These are phyloP conservation scores for Hyles vespertilio DNA, from an alignment of 1,140 invertebrate genomes.

Conservation along the genomic window DNA sequence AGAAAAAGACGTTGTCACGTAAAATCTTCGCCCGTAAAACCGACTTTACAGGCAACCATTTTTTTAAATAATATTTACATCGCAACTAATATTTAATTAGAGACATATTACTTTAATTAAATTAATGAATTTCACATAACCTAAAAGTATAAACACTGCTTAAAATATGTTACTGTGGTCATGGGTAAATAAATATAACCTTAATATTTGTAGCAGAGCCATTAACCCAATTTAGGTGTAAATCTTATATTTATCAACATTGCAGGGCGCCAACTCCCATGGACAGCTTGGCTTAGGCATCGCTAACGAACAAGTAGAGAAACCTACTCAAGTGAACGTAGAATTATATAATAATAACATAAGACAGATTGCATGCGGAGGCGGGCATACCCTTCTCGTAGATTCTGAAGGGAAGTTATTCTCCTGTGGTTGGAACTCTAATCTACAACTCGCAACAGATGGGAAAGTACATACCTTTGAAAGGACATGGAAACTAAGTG, in stretches of 20 bases:
- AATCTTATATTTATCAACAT: constrained; percentile 15
- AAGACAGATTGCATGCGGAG: constrained; percentile 82
- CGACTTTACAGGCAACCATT: too few relatives aligned
- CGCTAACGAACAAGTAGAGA: constrained; percentile 80
- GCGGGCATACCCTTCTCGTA: constrained; percentile 84
- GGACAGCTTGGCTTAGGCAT: constrained; percentile 85
- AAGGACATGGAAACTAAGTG: constrained; percentile 74
- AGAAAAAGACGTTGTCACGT: too few relatives aligned
- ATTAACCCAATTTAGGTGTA: background rate
- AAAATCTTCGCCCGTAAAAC: too few relatives aligned
- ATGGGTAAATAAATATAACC: constrained; percentile 33
- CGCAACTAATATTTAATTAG: too few relatives aligned
- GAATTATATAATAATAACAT: constrained; percentile 68
- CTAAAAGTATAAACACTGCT: too few relatives aligned
- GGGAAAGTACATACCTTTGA: constrained; percentile 74
- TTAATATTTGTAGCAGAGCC: too few relatives aligned
- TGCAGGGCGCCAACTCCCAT: constrained; percentile 89
- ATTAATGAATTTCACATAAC: too few relatives aligned
- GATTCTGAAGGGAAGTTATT: constrained; percentile 82
- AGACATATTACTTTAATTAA: too few relatives aligned
- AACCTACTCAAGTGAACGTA: constrained; percentile 77
- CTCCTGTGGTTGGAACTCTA: constrained; percentile 92
- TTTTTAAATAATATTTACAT: too few relatives aligned
- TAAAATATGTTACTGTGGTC: constrained; percentile 28
- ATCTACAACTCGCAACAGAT: constrained; percentile 83